phyloP scores from a whole-genome alignment of 2,113 vertebrate genomes.

The Cephalopterus ornatus region DNA sequence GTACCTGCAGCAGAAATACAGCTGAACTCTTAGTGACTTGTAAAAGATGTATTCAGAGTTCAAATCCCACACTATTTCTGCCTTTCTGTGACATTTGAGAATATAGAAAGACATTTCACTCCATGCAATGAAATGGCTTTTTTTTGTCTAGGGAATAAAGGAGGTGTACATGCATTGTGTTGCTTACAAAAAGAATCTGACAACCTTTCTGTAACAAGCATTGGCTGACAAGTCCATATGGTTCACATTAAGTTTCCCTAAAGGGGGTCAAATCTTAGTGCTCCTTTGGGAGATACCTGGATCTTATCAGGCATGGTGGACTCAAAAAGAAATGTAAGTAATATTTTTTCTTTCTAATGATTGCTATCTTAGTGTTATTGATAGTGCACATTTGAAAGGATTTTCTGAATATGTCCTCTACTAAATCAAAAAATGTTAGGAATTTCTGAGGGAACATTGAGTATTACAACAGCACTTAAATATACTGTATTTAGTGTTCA shows the following conservation, averaged over 20 bases:
- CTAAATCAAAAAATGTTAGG: constrained; percentile 24
- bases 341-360: constrained; percentile 30
- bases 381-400: constrained; percentile 50
- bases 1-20: background rate
- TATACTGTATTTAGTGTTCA: background rate
- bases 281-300: constrained; percentile 37
- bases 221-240: background rate
- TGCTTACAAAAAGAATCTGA: background rate
- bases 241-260: constrained; percentile 19
- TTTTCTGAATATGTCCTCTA: constrained; percentile 58
- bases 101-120: background rate
- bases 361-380: constrained; percentile 39
- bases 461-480: background rate
- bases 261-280: constrained; percentile 17
- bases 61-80: background rate
- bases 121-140: background rate
- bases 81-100: background rate
- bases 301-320: constrained; percentile 30
- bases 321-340: constrained; percentile 31
- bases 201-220: constrained; percentile 7
- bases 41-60: constrained; percentile 15
- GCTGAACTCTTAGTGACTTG: constrained; percentile 12
- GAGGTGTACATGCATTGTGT: background rate
- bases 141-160: background rate
- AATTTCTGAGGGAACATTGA: constrained; percentile 6